Conservation (phyloP, 2,113 vertebrate species). For the Proterorhinus semilunaris region DNA sequence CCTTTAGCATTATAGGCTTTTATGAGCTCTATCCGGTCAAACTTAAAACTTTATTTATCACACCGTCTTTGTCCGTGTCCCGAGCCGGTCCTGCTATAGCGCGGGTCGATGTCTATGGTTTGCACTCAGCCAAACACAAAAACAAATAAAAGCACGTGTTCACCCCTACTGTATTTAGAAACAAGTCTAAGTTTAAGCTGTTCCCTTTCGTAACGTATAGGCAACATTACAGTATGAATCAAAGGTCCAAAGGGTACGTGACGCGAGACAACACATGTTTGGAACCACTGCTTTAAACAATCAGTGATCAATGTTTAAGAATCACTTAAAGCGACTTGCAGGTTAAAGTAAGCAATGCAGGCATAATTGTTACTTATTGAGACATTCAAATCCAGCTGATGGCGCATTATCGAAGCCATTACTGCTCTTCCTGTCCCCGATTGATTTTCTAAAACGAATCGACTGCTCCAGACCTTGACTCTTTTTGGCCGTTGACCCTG, state of each 20-base stretch:
- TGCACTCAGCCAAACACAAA: too few species aligned
- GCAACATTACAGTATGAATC: too few species aligned
- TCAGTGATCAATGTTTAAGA: not conserved
- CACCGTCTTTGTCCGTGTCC: too few species aligned
- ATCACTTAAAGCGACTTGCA: not conserved
- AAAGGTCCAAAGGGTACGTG: not conserved
- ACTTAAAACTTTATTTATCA: too few species aligned
- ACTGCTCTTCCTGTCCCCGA: constrained; percentile 3
- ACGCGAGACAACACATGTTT: not conserved
- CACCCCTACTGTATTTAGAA: too few species aligned
- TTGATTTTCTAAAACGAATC: constrained; percentile 9
- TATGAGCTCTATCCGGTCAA: too few species aligned
- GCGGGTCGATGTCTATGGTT: too few species aligned
- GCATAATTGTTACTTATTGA: not conserved
- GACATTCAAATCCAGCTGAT: not conserved
- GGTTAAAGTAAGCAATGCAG: not conserved
- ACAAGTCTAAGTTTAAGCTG: too few species aligned
- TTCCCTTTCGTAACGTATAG: too few species aligned
- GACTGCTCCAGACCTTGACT: not conserved
- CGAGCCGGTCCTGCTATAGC: too few species aligned
- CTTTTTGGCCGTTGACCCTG: constrained; percentile 4
- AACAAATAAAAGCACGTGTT: too few species aligned
- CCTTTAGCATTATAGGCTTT: too few species aligned
- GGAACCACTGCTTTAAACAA: not conserved
- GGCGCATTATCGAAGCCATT: not conserved